These are phyloP conservation scores for Champsocephalus esox DNA, from an alignment of 2,797 vertebrate genomes.

Conservation along the genomic window DNA sequence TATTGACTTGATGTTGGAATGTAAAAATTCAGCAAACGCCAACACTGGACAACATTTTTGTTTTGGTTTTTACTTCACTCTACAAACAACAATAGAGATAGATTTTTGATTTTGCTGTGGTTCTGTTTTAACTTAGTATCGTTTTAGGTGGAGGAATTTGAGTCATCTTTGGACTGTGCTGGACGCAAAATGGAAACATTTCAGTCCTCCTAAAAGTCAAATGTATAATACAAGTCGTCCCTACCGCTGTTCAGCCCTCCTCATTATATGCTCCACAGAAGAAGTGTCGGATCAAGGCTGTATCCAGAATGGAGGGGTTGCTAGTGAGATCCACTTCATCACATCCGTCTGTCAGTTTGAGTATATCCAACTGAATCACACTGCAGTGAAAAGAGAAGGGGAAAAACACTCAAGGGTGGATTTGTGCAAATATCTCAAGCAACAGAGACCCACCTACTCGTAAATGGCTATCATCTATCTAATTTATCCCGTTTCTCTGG, in stretches of 20 bases:
- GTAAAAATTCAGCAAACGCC: slow-evolving; percentile 17
- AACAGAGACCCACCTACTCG: slow-evolving; percentile 1
- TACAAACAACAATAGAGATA: slow-evolving; percentile 15
- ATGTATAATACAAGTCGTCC: slow-evolving; percentile 12
- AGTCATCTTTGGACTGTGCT: not conserved
- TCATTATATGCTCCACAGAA: slow-evolving; percentile 26
- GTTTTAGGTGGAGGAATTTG: not conserved
- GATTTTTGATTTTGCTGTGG: not conserved
- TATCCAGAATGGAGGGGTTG: slow-evolving; percentile 25
- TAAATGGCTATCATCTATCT: slow-evolving; percentile 19
- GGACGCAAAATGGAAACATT: slow-evolving; percentile 1
- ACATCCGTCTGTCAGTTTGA: slow-evolving; percentile 51
- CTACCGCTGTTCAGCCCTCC: not conserved
- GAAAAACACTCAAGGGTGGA: slow-evolving; percentile 27
- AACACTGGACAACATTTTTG: not conserved
- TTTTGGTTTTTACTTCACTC: slow-evolving; percentile 8
- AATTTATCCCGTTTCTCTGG: slow-evolving; percentile 38
- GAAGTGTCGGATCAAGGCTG: slow-evolving; percentile 18
- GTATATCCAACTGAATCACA: slow-evolving; percentile 45
- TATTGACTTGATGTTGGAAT: slow-evolving; percentile 48
- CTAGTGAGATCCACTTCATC: slow-evolving; percentile 59
- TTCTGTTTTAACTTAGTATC: slow-evolving; percentile 7
- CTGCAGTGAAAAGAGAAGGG: slow-evolving; percentile 8
- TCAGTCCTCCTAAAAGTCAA: slow-evolving; percentile 7
- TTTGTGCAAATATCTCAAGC: slow-evolving; percentile 9